Base-by-base conservation (phyloP, 2,113 vertebrate species). In the Sebastes schlegelii region DNA sequence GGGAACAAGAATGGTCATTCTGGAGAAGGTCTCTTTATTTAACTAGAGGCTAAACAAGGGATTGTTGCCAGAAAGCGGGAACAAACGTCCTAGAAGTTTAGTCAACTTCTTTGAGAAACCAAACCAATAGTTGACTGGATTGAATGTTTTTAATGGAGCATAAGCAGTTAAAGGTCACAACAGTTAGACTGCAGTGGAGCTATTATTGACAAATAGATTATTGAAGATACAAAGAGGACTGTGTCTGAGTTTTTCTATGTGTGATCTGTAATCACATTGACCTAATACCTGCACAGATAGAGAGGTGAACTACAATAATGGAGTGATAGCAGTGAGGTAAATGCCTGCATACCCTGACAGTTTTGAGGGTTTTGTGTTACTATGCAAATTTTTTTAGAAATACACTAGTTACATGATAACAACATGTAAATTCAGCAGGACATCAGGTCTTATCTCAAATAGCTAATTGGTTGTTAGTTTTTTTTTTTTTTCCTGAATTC, bases 381-480 rank as follows among this genome's bases (percentile, higher is more conserved):
- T n/a, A 52, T 16, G 8, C 3, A 54, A 1, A 48, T 61, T 52
- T 16, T 16, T 55, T 21, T 42, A 49, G 19, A 66, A 26, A 73
- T 52, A 62, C n/a, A 65, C 6, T 17, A 3, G 12, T 21, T 60
- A 57, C 4, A 54, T 26, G 60, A 67, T 45, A 48, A 63, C 12
- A 82, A 58, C 48, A 77, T 51, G 55, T 66, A 58, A 71, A 79
- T 61, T 61, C 19, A 21, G 11, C 4, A 67, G 61, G 68, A 21
- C 9, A 42, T 6, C 7, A 23, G 62, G 21, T n/a, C 17, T 75
- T 17, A 66, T 57, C 55, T 86, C 72, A 10, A 83, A 84, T 48
- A 55, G 67, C 75, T 91, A 90, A 93, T 79, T 82, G 55, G 74
- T 85, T 91, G 80, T 88, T 88, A 82, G 74, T 82, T 72, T 1